Evolutionary conservation across 1,140 invertebrate genomes (phyloP).

Genomic region (Coenobita brevimanus): DNA sequence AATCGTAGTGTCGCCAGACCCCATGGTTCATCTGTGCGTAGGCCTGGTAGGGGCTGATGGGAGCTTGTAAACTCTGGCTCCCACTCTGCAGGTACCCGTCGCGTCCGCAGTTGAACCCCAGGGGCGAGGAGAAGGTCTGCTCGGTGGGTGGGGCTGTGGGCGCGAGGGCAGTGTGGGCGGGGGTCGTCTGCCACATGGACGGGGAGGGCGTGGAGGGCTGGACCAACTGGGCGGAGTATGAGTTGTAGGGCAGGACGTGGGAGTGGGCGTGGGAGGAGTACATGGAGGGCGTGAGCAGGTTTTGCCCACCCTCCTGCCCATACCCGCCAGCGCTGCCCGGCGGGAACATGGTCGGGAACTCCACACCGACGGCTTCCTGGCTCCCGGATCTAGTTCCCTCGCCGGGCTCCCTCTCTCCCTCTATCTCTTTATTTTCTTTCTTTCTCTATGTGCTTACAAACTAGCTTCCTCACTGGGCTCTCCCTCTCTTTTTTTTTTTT

Average conservation of each 20-base stretch:
- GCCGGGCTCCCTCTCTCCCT: neutral
- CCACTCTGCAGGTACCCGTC: slow-evolving; percentile 65
- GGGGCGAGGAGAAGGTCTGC: slow-evolving; percentile 60
- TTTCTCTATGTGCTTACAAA: neutral
- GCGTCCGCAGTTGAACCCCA: slow-evolving; percentile 62
- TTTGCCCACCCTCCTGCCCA: slow-evolving; percentile 64
- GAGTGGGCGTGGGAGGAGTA: slow-evolving; percentile 65
- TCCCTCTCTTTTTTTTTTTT: neutral
- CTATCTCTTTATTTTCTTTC: neutral
- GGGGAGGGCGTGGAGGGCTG: slow-evolving; percentile 66
- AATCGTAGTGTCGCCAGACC: slow-evolving; percentile 63
- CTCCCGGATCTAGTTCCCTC: too few relatives aligned
- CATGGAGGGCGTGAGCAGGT: slow-evolving; percentile 66
- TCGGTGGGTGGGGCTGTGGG: slow-evolving; percentile 64
- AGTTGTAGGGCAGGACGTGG: slow-evolving; percentile 68
- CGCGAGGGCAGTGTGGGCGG: slow-evolving; percentile 54
- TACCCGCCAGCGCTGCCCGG: slow-evolving; percentile 63
- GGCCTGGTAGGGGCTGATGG: slow-evolving; percentile 63
- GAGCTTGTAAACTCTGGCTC: slow-evolving; percentile 52
- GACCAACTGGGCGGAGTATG: slow-evolving; percentile 66
- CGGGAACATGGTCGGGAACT: slow-evolving; percentile 64
- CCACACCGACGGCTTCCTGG: slow-evolving; percentile 45
- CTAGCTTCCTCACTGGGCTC: neutral
- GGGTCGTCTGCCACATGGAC: slow-evolving; percentile 66
- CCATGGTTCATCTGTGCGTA: slow-evolving; percentile 67